Evolutionary conservation across 2,888 invertebrate species (phyloP).

Genomic region (Serripes groenlandicus): DNA sequence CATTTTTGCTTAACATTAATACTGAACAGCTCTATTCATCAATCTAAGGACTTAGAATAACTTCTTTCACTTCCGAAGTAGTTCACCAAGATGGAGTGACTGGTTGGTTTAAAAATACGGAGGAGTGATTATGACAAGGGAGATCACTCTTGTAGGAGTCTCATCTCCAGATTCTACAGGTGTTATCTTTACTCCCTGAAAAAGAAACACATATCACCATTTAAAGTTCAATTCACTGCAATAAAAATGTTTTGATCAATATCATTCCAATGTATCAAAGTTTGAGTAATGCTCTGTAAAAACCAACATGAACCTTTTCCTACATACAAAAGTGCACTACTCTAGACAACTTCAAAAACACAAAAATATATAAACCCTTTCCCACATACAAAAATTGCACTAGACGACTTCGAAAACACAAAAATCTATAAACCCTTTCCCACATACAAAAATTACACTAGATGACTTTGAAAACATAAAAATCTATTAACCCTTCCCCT

Average conservation of each 20-base stretch:
- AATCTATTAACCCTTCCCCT: no score
- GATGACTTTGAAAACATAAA: no score
- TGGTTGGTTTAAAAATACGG: conserved; percentile 3
- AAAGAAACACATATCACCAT: conserved; percentile 30
- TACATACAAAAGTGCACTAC: no score
- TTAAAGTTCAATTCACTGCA: background rate
- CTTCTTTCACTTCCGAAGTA: background rate
- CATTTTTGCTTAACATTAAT: background rate
- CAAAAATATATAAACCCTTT: background rate
- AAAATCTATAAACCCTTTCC: no score
- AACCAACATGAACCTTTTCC: no score
- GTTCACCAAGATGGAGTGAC: background rate
- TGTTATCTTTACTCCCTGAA: conserved; percentile 93
- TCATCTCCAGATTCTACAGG: conserved; percentile 91
- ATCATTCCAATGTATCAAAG: background rate
- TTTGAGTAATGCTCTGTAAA: background rate
- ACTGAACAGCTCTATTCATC: background rate
- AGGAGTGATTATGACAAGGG: conserved; percentile 30
- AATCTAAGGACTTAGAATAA: background rate
- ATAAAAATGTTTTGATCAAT: background rate
- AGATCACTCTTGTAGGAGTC: conserved; percentile 18
- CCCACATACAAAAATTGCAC: background rate
- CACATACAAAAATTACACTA: no score
- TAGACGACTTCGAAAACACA: no score
- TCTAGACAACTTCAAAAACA: no score